These are phyloP conservation scores for Alectura lathami DNA, from an alignment of 2,113 vertebrate species.

Conservation along the genomic window DNA sequence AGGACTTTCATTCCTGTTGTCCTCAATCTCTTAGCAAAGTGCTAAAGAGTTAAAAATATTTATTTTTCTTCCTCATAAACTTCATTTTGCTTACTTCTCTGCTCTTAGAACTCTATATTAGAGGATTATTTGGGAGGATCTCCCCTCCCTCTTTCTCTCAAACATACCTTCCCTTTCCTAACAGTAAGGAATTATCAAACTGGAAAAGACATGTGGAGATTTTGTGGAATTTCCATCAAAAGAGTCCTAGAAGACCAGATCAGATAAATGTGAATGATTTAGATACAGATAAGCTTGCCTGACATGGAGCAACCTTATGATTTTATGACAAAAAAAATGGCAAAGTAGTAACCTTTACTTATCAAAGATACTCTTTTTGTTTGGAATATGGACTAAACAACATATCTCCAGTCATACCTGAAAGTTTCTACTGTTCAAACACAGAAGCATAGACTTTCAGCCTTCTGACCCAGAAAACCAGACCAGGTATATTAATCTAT, in stretches of 20 bases:
- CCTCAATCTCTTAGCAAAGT: not conserved
- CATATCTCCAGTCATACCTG: not conserved
- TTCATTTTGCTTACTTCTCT: not conserved
- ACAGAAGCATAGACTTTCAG: not conserved
- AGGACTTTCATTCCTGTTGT: not conserved
- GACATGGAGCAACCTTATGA: not conserved
- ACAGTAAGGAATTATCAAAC: not conserved
- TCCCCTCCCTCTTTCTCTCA: not conserved
- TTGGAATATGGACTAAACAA: not conserved
- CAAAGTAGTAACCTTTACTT: not conserved
- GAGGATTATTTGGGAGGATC: not conserved
- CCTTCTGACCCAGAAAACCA: not conserved
- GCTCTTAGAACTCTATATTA: not conserved
- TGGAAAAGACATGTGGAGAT: not conserved
- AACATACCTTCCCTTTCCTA: not conserved
- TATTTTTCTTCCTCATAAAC: not conserved
- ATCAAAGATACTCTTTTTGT: not conserved
- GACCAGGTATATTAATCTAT: not conserved
- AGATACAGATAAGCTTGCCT: not conserved
- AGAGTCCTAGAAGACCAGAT: not conserved
- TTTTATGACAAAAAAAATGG: not conserved
- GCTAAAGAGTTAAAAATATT: not conserved
- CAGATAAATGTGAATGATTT: not conserved
- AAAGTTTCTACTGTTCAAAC: not conserved
- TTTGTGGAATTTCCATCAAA: not conserved